Base-by-base conservation (phyloP, 2,888 invertebrate species). In the Spodoptera picta region DNA sequence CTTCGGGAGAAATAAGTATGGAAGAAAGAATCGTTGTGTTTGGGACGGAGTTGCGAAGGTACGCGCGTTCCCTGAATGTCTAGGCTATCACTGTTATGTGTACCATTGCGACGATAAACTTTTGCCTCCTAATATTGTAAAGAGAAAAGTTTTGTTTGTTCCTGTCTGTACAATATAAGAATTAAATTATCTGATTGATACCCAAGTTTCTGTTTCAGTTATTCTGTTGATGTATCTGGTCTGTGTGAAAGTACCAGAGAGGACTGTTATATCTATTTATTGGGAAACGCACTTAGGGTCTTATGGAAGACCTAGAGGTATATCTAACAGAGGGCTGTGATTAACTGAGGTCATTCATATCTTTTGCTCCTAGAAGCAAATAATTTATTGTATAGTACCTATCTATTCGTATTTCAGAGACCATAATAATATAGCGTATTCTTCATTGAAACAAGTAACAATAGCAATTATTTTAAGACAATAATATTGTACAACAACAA, bases 1-100 rank as follows among this genome's bases (percentile, higher is more conserved):
- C 71, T 70, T 65, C 58, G 60, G 48, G 65, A 73, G 59, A 75
- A 64, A 70, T 47, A 64, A 60, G 59, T 72, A 73, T 68, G 59
- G 73, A 73, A 72, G 66, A 77, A 55, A 54, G 63, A 68, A 77
- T 69, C 65, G 73, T 65, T 74, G 57, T 63, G 65, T 65, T 73
- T 73, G 47, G 61, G 59, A 65, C 57, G 55, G 55, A 81, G 57
- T 75, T 73, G 46, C 54, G 44, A 54, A 65, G 46, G 44, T 60
- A 63, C n/a, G 24, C 23, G 47, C 41, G 57, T 65, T 60, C 49
- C 54, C 45, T 48, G 43, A 55, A 53, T 65, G 27, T 24, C 10
- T 50, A 56, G 36, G 56, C 47, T 55, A 24, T 57, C 55, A 43
- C 54, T 58, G 63, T 64, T 57, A 52, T 36, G 41, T 48, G 44